A percentile compares a stretch with the other conserved stretches of the same genome.
phyloP scores from a whole-genome alignment of 2,113 vertebrate genomes.

The Vicugna pacos region DNA sequence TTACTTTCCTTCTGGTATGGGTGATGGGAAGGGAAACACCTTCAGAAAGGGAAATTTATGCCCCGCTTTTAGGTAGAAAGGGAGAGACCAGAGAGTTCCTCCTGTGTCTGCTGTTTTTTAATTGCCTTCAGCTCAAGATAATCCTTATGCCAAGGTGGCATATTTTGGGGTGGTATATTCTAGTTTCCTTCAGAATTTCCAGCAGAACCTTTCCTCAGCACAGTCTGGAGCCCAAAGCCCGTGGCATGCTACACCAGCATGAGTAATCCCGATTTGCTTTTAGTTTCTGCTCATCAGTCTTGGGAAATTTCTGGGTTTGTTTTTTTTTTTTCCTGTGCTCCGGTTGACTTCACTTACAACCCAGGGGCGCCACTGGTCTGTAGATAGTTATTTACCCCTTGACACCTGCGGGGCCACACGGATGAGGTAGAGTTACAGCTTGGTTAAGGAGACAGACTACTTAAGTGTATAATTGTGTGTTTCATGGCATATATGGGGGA shows the following conservation, averaged over 20 bases:
- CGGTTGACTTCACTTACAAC: neutral
- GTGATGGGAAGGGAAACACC: neutral
- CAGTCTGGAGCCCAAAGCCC: neutral
- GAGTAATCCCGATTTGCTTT: neutral
- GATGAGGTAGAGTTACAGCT: neutral
- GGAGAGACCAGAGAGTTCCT: neutral
- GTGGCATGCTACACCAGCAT: too few relatives aligned
- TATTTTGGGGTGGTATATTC: neutral
- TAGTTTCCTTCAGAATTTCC: neutral
- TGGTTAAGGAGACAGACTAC: neutral
- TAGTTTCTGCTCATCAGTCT: neutral
- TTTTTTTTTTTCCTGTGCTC: neutral
- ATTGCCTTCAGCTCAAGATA: neutral
- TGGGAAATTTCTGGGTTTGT: neutral
- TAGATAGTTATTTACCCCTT: neutral
- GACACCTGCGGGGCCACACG: accelerated
- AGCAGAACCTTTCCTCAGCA: neutral
- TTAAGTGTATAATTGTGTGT: too few relatives aligned
- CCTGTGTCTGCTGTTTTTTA: neutral
- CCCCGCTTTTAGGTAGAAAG: neutral
- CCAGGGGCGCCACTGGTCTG: accelerated
- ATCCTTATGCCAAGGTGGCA: neutral
- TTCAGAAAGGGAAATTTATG: neutral
- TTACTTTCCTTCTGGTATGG: neutral
- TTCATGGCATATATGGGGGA: accelerated